phyloP scores from a whole-genome alignment of 2,113 vertebrate genomes.

The Eonycteris spelaea region DNA sequence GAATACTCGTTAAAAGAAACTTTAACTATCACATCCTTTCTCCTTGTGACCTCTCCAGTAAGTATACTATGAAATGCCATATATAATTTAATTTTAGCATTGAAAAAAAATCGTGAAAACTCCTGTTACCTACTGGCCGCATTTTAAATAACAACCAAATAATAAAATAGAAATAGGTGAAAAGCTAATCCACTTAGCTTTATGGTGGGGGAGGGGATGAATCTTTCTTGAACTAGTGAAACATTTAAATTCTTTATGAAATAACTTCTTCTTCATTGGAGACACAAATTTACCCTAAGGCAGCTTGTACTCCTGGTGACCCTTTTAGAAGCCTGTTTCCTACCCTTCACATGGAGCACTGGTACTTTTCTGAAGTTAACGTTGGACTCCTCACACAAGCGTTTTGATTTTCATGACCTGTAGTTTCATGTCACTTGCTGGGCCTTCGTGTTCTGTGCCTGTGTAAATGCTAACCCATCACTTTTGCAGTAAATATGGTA shows the following conservation, averaged over 20 bases:
- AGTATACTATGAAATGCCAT: slow-evolving; percentile 68
- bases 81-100: not conserved
- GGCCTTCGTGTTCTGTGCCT: not conserved
- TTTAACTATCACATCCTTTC: slow-evolving; percentile 98
- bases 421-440: not conserved
- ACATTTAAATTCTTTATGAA: not conserved
- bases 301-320: not conserved
- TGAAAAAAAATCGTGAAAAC: not conserved
- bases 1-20: slow-evolving; percentile 97
- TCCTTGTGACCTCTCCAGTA: slow-evolving; percentile 95
- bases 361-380: not conserved
- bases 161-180: not conserved
- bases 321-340: not conserved
- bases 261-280: not conserved
- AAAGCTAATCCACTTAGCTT: not conserved
- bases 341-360: fast-evolving
- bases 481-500: not conserved
- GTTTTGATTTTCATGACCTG: not conserved
- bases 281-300: not conserved
- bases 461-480: not conserved
- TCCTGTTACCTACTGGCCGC: not conserved
- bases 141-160: not conserved
- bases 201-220: too few species aligned
- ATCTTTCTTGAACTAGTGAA: not conserved
- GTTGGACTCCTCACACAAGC: not conserved